Percentiles rank a stretch among this genome's conserved stretches.
Evolutionary conservation across 2,888 invertebrate species (phyloP).

Genomic region (Lasioglossum vierecki): DNA sequence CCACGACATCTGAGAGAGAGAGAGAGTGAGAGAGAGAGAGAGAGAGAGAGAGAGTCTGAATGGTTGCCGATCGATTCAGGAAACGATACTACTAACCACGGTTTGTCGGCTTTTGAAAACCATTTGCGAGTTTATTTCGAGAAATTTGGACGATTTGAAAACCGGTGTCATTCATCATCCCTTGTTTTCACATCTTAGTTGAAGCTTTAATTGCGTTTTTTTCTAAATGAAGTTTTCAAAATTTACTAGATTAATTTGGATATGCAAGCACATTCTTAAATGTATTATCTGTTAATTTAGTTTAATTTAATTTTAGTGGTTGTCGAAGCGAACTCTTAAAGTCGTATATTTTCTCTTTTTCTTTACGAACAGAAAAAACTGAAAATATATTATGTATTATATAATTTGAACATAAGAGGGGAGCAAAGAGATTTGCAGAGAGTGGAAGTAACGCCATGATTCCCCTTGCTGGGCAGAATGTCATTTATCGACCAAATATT

Average conservation of each 20-base stretch:
- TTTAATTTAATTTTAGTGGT: neutral
- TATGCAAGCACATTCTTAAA: neutral
- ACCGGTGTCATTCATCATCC: too few relatives aligned
- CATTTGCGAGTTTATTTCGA: neutral
- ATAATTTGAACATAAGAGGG: neutral
- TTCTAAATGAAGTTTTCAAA: neutral
- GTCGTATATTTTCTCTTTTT: neutral
- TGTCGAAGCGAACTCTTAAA: neutral
- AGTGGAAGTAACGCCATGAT: neutral
- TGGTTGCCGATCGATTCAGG: neutral
- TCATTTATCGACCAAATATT: slow-evolving; percentile 61
- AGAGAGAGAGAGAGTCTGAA: neutral
- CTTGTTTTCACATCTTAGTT: neutral
- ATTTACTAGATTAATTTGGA: neutral
- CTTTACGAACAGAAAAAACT: neutral
- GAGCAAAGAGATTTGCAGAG: neutral
- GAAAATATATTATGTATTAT: neutral
- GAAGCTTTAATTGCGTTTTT: neutral
- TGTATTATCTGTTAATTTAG: neutral
- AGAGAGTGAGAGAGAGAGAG: neutral
- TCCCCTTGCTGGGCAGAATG: neutral
- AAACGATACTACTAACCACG: neutral
- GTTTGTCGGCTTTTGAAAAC: neutral
- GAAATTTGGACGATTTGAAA: neutral
- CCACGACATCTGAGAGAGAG: neutral